Base-by-base conservation (phyloP, 2,888 invertebrate genomes). In the Ephialtes manifestator region DNA sequence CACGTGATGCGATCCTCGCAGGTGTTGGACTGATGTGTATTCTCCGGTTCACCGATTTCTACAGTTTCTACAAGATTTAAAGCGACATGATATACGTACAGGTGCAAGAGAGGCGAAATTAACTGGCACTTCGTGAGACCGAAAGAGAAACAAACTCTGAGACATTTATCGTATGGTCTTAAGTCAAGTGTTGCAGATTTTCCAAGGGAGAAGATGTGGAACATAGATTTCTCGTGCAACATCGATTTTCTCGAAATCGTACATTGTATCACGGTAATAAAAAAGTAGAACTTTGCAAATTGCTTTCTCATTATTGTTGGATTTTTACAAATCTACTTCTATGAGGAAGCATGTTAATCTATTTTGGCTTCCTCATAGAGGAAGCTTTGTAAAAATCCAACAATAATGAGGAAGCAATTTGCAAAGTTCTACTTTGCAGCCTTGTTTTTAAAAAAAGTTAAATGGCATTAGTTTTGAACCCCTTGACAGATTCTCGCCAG, bases 191-290 rank as follows among this genome's bases (percentile, higher is more conserved):
- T 15, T 31, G 28, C 2, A 51, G 10, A 48, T 70, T 70, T 53
- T 53, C 11, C 31, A 2, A 15, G 18, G 1, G 31, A 28, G 20
- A 58, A 68, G 28, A 70, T 51, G 15, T 18, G n/a, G 7, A n/a
- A 51, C 51, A 24, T 55, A 39, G 55, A 71, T 39, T 71, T 71
- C 71, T 31, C 53, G 70, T n/a, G 53, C 15, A n/a, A 35, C 13
- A 35, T 60, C 3, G 15, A n/a, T 2, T 13, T 53, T 48, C 2
- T 60, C 60, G 46, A 72, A 58, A 28, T 72, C 24, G 46, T 31
- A 60, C 60, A 31, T 15, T 48, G n/a, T n/a, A n/a, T n/a, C n/a
- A n/a, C n/a, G n/a, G n/a, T n/a, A n/a, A n/a, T n/a, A n/a, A n/a
- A n/a, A n/a, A n/a, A n/a, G n/a, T n/a, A n/a, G n/a, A n/a, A n/a